Percentiles rank a stretch among this genome's conserved stretches.
These are phyloP conservation scores for Pocota personata DNA, from an alignment of 2,888 invertebrate species.

Conservation along the genomic window DNA sequence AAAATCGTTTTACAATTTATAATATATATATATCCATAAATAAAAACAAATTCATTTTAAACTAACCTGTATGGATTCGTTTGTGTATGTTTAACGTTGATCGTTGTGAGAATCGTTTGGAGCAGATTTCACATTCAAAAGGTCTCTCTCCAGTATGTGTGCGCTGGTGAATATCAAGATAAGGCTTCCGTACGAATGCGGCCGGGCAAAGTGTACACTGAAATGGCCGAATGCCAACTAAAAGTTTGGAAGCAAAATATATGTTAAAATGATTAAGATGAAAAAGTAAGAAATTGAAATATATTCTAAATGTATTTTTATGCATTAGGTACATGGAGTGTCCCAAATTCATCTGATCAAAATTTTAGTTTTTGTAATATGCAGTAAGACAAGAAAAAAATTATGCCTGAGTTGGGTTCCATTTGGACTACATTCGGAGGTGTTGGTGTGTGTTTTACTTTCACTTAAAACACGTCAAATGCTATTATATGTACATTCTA, in stretches of 20 bases:
- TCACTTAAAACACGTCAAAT: too few relatives aligned
- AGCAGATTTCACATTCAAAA: slow-evolving; percentile 79
- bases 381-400: too few relatives aligned
- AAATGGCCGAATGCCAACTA: slow-evolving; percentile 82
- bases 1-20: too few relatives aligned
- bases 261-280: background rate
- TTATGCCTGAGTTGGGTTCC: too few relatives aligned
- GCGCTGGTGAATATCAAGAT: slow-evolving; percentile 87
- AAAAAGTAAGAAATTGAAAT: background rate
- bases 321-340: too few relatives aligned
- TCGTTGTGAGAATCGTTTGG: slow-evolving; percentile 91
- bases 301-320: background rate
- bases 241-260: slow-evolving; percentile 31
- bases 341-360: too few relatives aligned
- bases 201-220: slow-evolving; percentile 85
- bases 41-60: background rate
- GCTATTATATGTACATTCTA: too few relatives aligned
- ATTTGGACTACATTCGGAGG: too few relatives aligned
- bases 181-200: slow-evolving; percentile 86
- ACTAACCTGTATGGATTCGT: slow-evolving; percentile 88
- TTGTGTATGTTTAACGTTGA: slow-evolving; percentile 92
- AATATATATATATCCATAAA: background rate
- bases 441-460: too few relatives aligned
- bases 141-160: slow-evolving; percentile 78
- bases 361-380: too few relatives aligned